Base-by-base conservation (phyloP, 2,888 invertebrate species). In the Metalampra italica region DNA sequence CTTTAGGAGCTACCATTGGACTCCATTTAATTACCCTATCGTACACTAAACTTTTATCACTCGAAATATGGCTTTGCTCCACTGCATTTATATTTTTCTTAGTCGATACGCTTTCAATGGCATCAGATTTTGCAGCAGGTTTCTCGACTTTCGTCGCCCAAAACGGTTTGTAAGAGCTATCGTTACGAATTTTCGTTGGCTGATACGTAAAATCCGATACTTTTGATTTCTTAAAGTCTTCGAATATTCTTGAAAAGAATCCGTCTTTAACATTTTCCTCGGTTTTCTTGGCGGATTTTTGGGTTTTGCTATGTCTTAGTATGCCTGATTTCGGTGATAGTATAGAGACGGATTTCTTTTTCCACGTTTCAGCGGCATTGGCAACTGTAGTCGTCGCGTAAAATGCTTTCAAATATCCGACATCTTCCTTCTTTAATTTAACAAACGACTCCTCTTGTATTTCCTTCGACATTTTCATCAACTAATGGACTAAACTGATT, bases 321-420 rank as follows among this genome's bases (percentile, higher is more conserved):
- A 81, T 72, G 43, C 79, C 82, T 0, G 84, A 78, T 61, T 82
- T 86, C 0, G 85, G 82, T 0, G 82, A 83, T n/a, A 75, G 51
- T n/a, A 84, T 75, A 0, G 81, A 75, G 0, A 82, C 79, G 0
- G 82, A 79, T 59, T 84, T 87, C 9, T 66, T 60, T 56, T 78
- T 84, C 81, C 82, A 85, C 0, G 55, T 64, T 1, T 77, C 72
- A 0, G 64, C 74, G 3, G 71, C 71, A 11, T 62, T 74, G 0
- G 60, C 49, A 0, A 74, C 66, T 36, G 55, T 56, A 0, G 68
- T 57, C 0, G 63, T 59, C 0, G 72, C 55, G 49, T 79, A 82
- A 54, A 72, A 76, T 0, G 82, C 66, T 0, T 71, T 76, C 1
- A 81, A 52, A 50, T 66, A 56, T 0, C 75, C 77, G 0, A 82